These are phyloP conservation scores for Pachypeltis micranthus DNA, from an alignment of 1,140 invertebrate species.

Conservation along the genomic window DNA sequence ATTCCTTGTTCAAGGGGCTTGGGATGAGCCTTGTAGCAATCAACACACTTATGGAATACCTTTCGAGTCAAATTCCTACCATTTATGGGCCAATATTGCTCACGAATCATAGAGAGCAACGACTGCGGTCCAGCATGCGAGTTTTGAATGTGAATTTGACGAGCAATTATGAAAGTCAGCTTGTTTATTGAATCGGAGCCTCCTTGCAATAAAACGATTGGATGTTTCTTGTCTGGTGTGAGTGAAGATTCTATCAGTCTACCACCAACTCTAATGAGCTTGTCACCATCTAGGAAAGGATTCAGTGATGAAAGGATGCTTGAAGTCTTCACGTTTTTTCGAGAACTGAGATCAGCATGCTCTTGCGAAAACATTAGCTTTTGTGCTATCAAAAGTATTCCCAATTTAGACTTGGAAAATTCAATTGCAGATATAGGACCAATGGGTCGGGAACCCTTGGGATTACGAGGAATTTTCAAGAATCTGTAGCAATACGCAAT, in stretches of 20 bases:
- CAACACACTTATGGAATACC: slow-evolving; percentile 15
- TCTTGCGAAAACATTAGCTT: neutral
- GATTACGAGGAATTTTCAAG: neutral
- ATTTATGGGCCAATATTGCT: slow-evolving; percentile 17
- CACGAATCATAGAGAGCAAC: slow-evolving; percentile 10
- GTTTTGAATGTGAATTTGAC: slow-evolving; percentile 28
- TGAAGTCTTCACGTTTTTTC: neutral
- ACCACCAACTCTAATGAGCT: slow-evolving; percentile 19
- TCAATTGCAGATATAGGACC: neutral
- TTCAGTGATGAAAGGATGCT: neutral
- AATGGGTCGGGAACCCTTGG: neutral
- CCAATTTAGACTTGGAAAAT: neutral
- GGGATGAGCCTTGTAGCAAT: slow-evolving; percentile 16
- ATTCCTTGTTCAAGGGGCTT: slow-evolving; percentile 17
- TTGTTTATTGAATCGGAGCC: slow-evolving; percentile 28
- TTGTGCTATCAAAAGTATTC: neutral
- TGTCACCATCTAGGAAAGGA: slow-evolving; percentile 15
- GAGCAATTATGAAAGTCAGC: slow-evolving; percentile 27
- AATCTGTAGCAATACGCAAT: neutral
- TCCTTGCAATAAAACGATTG: slow-evolving; percentile 32
- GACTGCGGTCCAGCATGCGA: slow-evolving; percentile 30
- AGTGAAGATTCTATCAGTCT: neutral
- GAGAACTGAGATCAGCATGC: neutral
- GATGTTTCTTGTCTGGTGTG: slow-evolving; percentile 32
- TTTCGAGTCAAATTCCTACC: slow-evolving; percentile 9